Evolutionary conservation across 2,113 vertebrate species (phyloP).

Genomic region (Amblyornis subalaris): DNA sequence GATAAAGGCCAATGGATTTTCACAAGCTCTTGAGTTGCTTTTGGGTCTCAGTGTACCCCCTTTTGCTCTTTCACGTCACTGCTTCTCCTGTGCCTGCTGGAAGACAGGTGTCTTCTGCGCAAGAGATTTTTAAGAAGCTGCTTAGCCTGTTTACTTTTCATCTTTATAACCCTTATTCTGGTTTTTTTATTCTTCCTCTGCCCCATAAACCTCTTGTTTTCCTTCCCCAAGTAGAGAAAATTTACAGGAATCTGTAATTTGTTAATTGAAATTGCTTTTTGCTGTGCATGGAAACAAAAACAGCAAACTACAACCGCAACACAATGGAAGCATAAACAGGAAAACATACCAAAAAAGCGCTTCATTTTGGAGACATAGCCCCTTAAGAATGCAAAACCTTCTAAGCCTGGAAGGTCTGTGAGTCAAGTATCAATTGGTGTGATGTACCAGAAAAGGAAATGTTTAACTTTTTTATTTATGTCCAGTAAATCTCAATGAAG

Average conservation of each 20-base stretch:
- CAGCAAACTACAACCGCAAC: background rate
- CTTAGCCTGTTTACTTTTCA: background rate
- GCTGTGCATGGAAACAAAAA: background rate
- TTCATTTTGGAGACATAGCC: background rate
- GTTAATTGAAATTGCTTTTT: conserved; percentile 15
- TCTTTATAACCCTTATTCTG: background rate
- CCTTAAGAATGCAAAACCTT: background rate
- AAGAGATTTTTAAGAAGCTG: background rate
- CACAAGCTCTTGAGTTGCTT: background rate
- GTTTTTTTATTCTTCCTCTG: background rate
- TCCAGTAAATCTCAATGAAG: conserved; percentile 9
- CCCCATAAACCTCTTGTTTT: background rate
- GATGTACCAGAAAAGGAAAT: background rate
- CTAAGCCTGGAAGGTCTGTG: background rate
- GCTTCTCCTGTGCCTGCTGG: background rate
- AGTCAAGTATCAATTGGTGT: background rate
- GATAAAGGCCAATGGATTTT: conserved; percentile 3
- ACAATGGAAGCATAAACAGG: conserved; percentile 4
- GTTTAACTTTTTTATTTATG: conserved; percentile 4
- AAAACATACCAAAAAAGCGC: background rate
- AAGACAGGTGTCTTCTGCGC: background rate
- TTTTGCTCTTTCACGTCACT: background rate
- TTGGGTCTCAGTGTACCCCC: background rate
- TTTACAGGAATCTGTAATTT: conserved; percentile 8
- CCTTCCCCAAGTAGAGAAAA: background rate